Conservation (phyloP, 2,113 vertebrate species). For the Canis aureus region DNA sequence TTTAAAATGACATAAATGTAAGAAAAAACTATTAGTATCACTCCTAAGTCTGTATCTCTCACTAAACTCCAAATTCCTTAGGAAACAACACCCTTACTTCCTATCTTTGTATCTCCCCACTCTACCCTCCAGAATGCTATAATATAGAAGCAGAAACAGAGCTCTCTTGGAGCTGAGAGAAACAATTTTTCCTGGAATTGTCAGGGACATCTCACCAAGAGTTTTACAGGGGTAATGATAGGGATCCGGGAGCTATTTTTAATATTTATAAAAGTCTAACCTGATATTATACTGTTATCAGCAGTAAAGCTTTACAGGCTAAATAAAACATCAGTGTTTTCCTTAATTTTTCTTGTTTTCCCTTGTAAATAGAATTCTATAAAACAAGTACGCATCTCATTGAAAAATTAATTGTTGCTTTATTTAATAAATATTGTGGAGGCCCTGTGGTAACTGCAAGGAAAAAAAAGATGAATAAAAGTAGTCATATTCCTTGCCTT, state of each 20-base stretch:
- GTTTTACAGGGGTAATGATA: not conserved
- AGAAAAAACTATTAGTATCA: not conserved
- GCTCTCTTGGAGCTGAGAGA: not conserved
- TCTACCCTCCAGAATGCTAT: not conserved
- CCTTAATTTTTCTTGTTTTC: not conserved
- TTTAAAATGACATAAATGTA: not conserved
- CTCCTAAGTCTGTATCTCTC: not conserved
- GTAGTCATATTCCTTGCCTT: not conserved
- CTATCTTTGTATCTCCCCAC: not conserved
- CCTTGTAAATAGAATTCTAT: slow-evolving; percentile 21
- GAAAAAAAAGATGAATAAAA: not conserved
- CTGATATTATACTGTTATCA: slow-evolving; percentile 58
- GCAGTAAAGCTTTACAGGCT: slow-evolving; percentile 44
- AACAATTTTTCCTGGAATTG: not conserved
- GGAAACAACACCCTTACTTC: not conserved
- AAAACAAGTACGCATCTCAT: slow-evolving; percentile 37
- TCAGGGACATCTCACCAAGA: slow-evolving; percentile 11
- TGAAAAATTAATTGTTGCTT: slow-evolving; percentile 23
- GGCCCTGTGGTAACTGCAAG: not conserved
- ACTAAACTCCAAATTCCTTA: not conserved
- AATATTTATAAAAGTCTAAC: slow-evolving; percentile 52
- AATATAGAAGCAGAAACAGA: not conserved
- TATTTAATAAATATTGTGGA: slow-evolving; percentile 51
- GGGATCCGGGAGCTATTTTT: not conserved
- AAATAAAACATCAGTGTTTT: slow-evolving; percentile 39